These are phyloP conservation scores for Calycopis cecrops DNA, from an alignment of 1,140 invertebrate genomes.

Conservation along the genomic window DNA sequence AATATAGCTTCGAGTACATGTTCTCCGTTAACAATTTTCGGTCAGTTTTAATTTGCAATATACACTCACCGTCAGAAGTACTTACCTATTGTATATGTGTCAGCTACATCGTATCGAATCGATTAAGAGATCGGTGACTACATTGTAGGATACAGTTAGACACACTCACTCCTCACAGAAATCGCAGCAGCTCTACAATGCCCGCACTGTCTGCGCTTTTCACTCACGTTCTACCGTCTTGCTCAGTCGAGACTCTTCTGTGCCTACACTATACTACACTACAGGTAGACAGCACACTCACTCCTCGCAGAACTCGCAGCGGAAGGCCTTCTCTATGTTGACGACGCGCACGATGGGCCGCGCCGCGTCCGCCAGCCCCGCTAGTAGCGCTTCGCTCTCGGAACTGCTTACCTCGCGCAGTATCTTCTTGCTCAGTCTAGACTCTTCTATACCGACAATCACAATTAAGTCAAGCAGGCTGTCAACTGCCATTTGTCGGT, in stretches of 20 bases:
- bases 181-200: conserved; percentile 68
- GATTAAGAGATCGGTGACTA: no score
- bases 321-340: conserved; percentile 63
- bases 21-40: no score
- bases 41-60: no score
- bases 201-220: conserved; percentile 21
- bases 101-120: background rate
- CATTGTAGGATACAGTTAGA: no score
- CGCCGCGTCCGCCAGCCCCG: conserved; percentile 35
- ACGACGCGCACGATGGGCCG: conserved; percentile 45
- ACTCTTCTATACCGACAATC: conserved; percentile 26
- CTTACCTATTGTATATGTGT: background rate
- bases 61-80: no score
- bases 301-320: conserved; percentile 75
- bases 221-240: no score
- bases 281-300: conserved; percentile 30
- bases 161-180: conserved; percentile 70
- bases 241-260: no score
- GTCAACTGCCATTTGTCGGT: no score
- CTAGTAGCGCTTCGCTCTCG: conserved; percentile 36
- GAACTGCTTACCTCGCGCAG: conserved; percentile 29
- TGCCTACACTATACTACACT: no score
- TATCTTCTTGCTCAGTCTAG: conserved; percentile 32
- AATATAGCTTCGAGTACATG: no score
- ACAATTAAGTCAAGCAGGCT: no score